phyloP scores from a whole-genome alignment of 2,888 invertebrate genomes.

The Protonemura montana region DNA sequence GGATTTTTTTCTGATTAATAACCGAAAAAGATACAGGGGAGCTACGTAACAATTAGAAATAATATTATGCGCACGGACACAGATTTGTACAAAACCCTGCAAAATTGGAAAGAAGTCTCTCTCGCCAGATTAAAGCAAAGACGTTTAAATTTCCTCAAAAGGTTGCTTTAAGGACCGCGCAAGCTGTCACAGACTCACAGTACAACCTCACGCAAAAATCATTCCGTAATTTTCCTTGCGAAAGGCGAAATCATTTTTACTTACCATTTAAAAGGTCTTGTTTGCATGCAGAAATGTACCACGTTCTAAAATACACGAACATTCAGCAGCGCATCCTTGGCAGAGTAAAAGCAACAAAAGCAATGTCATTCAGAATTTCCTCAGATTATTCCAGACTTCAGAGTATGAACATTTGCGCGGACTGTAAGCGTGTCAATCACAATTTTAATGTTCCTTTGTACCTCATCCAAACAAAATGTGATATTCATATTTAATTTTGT shows the following conservation, averaged over 20 bases:
- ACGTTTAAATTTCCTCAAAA: background rate
- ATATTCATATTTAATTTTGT: conserved; percentile 14
- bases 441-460: background rate
- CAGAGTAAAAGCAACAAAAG: background rate
- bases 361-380: background rate
- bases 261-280: background rate
- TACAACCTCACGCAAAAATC: background rate
- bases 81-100: background rate
- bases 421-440: background rate
- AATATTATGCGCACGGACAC: background rate
- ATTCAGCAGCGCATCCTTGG: background rate
- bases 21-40: background rate
- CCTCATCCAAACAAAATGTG: background rate
- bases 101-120: background rate
- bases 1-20: background rate
- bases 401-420: background rate
- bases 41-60: background rate
- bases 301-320: background rate
- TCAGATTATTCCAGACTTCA: background rate
- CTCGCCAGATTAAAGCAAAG: background rate
- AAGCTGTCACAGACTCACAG: background rate
- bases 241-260: background rate
- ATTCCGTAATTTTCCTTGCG: background rate
- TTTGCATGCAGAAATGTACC: background rate
- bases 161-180: background rate